These are phyloP conservation scores for Phoxinus phoxinus DNA, from an alignment of 2,113 vertebrate genomes.

Conservation along the genomic window DNA sequence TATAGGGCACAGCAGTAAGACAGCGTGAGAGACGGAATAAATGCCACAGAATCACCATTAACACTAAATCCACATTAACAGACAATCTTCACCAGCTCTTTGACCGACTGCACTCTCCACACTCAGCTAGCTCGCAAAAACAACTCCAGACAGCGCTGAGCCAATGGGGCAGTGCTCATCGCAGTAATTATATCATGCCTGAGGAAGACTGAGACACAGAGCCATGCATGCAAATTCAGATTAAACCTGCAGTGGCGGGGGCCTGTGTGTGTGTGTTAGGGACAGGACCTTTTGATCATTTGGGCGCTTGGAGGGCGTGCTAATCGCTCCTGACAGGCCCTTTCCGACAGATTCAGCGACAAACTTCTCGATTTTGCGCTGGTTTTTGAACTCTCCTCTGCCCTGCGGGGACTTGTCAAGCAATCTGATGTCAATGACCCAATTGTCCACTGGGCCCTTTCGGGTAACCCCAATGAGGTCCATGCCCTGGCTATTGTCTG, in stretches of 20 bases:
- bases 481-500: conserved; percentile 89
- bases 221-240: conserved; percentile 93
- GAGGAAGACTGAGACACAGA: conserved; percentile 94
- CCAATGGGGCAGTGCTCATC: conserved; percentile 82
- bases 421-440: conserved; percentile 98
- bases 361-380: conserved; percentile 97
- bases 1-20: conserved; percentile 50
- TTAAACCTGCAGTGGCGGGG: conserved; percentile 88
- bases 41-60: conserved; percentile 53
- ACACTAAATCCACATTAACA: conserved; percentile 46
- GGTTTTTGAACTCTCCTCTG: conserved; percentile 98
- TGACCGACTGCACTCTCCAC: conserved; percentile 57
- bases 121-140: conserved; percentile 64
- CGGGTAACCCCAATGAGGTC: conserved; percentile 97
- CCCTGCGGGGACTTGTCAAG: conserved; percentile 88
- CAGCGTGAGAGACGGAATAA: not conserved
- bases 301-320: conserved; percentile 86
- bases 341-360: conserved; percentile 98
- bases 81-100: conserved; percentile 71
- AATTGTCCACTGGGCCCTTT: conserved; percentile 98
- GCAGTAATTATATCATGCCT: conserved; percentile 98
- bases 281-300: conserved; percentile 90
- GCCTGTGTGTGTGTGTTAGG: conserved; percentile 61
- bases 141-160: conserved; percentile 57
- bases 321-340: conserved; percentile 96